Evolutionary conservation across 2,888 invertebrate genomes (phyloP).

Genomic region (Nebria salina): DNA sequence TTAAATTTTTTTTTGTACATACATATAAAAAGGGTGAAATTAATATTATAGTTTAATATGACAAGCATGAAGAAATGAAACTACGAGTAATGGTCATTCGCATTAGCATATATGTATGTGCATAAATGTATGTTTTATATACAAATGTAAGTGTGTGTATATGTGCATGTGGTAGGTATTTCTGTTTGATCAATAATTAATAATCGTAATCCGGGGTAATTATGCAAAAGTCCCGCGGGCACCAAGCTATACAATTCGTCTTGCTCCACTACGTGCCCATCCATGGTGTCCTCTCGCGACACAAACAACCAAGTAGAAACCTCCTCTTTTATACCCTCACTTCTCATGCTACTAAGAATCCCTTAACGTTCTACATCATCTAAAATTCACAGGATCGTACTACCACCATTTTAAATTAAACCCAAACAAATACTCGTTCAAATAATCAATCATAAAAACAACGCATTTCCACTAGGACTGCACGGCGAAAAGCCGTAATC

Average conservation of each 20-base stretch:
- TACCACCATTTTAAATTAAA: neutral
- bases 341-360: no score
- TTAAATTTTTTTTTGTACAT: neutral
- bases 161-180: constrained; percentile 13
- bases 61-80: neutral
- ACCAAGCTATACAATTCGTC: constrained; percentile 10
- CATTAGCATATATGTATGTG: neutral
- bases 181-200: constrained; percentile 42
- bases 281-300: neutral
- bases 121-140: neutral
- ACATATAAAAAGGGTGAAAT: neutral
- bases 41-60: neutral
- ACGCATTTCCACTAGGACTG: no score
- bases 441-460: neutral
- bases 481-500: no score
- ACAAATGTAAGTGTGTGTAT: neutral
- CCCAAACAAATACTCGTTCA: neutral
- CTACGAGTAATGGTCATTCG: constrained; percentile 3
- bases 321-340: no score
- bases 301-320: neutral
- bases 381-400: neutral
- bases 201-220: constrained; percentile 42
- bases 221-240: constrained; percentile 32
- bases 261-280: neutral
- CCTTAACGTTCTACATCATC: neutral